Evolutionary conservation across 1,140 invertebrate species (phyloP), one percentile per base, ranked within the genome.

Genomic region (Scaptomyza montana): DNA sequence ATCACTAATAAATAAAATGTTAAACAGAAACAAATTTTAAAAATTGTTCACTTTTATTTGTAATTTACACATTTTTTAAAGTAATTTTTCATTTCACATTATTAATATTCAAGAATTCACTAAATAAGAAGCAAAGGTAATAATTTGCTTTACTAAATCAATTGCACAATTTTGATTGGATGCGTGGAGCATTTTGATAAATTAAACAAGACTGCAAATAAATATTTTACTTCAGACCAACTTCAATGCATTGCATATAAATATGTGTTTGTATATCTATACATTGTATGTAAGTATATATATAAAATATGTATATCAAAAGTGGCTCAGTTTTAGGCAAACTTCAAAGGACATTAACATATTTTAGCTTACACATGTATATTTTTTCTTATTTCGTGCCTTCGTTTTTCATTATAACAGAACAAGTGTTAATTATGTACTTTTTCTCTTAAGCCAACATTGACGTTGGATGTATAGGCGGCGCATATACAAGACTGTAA

Each of bases 381-480:
- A 73, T 56, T 54, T 51, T 72, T 65, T 61, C 57, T 19, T 69
- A 63, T 59, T 68, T 81, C 57, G 77, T 81, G 64, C 74, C 54
- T 36, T 9, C 8, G 3, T 0, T 55, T 66, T 78, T 77, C 69
- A 80, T 74, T 81, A 80, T 76, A 50, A 84, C 72, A 57, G 59
- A 84, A 84, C 76, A 77, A 84, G 69, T 78, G 43, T 66, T 77
- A 56, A 43, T 49, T 59, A 67, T 78, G 69, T 75, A 78, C 71
- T 73, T 75, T 36, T 74, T 68, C 50, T 60, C 79, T 87, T 89
- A 87, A 77, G 78, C 79, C 78, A 89, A 87, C 76, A 79, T 76
- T 69, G 66, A 75, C 39, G 43, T 61, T 46, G 51, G 59, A 16
- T 56, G 33, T 28, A n/a, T 70, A 72, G 76, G 67, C 64, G 60